A percentile compares a stretch with the other conserved stretches of the same genome.
Evolutionary conservation across 2,113 vertebrate genomes (phyloP).

Genomic region (Antennarius striatus): DNA sequence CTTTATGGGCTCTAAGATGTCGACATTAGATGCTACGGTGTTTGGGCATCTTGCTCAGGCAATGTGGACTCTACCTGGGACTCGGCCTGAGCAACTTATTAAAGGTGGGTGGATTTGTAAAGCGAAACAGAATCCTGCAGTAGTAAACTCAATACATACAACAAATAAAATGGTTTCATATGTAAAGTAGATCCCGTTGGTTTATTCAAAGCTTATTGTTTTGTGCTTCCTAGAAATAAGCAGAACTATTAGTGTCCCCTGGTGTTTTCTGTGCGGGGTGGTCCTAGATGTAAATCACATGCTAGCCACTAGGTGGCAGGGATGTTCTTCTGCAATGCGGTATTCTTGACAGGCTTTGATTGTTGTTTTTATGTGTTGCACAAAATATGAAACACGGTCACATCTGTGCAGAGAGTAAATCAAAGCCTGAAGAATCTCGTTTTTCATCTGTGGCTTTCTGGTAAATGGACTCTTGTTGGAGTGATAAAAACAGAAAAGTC

Average conservation of each 20-base stretch:
- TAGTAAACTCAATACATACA: neutral
- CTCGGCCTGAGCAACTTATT: conserved; percentile 91
- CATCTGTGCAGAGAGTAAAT: conserved; percentile 24
- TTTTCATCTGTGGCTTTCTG: conserved; percentile 22
- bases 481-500: neutral
- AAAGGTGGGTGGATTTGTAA: conserved; percentile 83
- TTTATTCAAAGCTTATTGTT: no score
- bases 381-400: conserved; percentile 5
- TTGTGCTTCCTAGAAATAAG: no score
- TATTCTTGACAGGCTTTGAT: conserved; percentile 14
- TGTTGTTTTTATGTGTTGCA: conserved; percentile 20
- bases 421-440: conserved; percentile 9
- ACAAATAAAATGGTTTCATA: neutral
- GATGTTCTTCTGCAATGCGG: conserved; percentile 6
- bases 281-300: neutral
- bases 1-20: conserved; percentile 94
- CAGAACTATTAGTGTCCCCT: neutral
- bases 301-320: conserved; percentile 66
- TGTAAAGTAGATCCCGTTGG: neutral
- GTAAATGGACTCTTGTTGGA: conserved; percentile 18
- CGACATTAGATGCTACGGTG: conserved; percentile 93
- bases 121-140: neutral
- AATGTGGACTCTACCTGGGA: conserved; percentile 97
- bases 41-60: conserved; percentile 96
- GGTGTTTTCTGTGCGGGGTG: neutral